Base-by-base conservation (phyloP, 2,797 vertebrate species). In the Pogoniulus pusillus region DNA sequence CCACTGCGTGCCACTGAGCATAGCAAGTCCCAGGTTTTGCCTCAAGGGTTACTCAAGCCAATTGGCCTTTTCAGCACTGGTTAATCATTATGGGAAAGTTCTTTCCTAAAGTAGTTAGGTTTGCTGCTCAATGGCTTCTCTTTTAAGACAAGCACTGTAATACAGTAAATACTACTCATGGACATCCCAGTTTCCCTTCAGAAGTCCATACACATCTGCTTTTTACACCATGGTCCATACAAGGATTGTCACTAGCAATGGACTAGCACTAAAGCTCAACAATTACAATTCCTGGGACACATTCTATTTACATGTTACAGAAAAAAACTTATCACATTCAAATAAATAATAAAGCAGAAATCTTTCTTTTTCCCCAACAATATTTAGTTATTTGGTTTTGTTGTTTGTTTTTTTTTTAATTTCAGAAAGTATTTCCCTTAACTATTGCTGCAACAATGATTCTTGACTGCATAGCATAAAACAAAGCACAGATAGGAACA, bases 1-100 rank as follows among this genome's bases (percentile, higher is more conserved):
- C 70, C 63, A 34, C 9, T 79, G 58, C 82, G 75, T 87, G 65
- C 47, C 80, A 63, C 57, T 2, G 43, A 27, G 23, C 58, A 1
- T 37, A 91, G 32, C 59, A 47, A 79, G 74, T 49, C 51, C 66
- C 37, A 82, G 60, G 32, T 22, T 93, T 91, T 91, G 94, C 93
- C 89, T 87, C 70, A 47, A 90, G 94, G 77, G 17, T 70, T 87
- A 49, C 91, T 87, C 74, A 82, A 87, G 37, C 58, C 91, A 77
- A 76, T 66, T 88, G 75, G 74, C 86, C 89, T 88, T 93, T 93
- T 95, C 86, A 83, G 85, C 72, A 20, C 84, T 66, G 64, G 94
- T 95, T 97, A 97, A 97, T 91, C 80, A 96, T 96, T 93, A 74
- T 2, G 39, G 74, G 79, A 82, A 79, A 87, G 34, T 93, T 96